phyloP scores from a whole-genome alignment of 2,888 invertebrate species.

The Orchesella flavescens region DNA sequence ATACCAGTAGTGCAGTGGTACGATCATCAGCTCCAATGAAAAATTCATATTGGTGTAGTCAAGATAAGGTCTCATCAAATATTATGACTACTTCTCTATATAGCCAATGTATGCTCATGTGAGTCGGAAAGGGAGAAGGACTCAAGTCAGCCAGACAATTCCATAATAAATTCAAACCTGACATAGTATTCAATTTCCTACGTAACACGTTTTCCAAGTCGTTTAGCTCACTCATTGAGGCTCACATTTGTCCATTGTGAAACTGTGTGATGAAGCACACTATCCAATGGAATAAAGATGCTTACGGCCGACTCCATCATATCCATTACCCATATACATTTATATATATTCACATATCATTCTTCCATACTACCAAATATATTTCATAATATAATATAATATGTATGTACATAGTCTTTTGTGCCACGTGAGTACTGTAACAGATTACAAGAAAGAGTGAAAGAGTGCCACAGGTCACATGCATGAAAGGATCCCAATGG shows the following conservation, averaged over 20 bases:
- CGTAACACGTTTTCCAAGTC: constrained; percentile 38
- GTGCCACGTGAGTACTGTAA: constrained; percentile 35
- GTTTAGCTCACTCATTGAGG: constrained; percentile 39
- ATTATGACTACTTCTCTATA: constrained; percentile 45
- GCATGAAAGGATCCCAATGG: constrained; percentile 56
- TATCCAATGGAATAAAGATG: not conserved
- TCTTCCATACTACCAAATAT: too few species aligned
- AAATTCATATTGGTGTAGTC: constrained; percentile 35
- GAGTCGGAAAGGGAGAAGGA: not conserved
- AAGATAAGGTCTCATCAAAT: constrained; percentile 48
- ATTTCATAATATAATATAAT: not conserved
- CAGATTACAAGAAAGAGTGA: constrained; percentile 35
- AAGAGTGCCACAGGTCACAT: constrained; percentile 63
- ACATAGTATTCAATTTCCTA: constrained; percentile 29
- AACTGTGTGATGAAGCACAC: constrained; percentile 5
- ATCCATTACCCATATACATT: not conserved
- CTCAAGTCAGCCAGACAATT: constrained; percentile 10
- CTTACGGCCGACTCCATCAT: not conserved
- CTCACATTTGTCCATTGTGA: constrained; percentile 31
- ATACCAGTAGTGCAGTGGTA: constrained; percentile 4
- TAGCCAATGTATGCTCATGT: constrained; percentile 13
- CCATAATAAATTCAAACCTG: constrained; percentile 28
- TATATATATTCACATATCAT: not conserved
- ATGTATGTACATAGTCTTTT: too few species aligned
- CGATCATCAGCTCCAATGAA: constrained; percentile 19